phyloP scores from a whole-genome alignment of 2,888 invertebrate genomes.

The Callyntrura sp. region DNA sequence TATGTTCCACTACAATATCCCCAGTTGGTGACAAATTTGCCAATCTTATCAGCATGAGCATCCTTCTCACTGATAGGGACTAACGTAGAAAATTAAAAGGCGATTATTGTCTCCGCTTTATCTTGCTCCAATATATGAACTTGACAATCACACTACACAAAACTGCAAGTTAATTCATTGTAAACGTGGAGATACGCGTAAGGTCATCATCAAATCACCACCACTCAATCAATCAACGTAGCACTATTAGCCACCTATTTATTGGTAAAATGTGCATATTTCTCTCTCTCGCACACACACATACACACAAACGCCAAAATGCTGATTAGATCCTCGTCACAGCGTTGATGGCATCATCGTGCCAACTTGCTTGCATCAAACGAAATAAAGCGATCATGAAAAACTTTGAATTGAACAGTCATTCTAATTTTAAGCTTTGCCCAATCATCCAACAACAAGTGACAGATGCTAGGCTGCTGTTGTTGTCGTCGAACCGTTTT shows the following conservation, averaged over 20 bases:
- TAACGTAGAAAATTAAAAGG: background rate
- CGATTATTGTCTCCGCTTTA: background rate
- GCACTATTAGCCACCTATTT: background rate
- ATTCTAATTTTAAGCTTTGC: too few species aligned
- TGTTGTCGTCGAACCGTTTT: too few species aligned
- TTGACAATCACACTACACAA: conserved; percentile 8
- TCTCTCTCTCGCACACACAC: too few species aligned
- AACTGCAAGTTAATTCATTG: background rate
- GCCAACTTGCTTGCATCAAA: background rate
- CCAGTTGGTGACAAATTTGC: too few species aligned
- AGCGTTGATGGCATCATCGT: background rate
- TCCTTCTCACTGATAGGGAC: background rate
- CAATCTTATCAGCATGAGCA: too few species aligned
- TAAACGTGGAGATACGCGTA: background rate
- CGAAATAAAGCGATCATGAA: conserved; percentile 8
- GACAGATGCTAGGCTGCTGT: too few species aligned
- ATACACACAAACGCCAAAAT: background rate
- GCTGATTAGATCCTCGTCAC: background rate
- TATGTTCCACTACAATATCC: too few species aligned
- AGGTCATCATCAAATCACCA: too few species aligned
- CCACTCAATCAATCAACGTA: conserved; percentile 7
- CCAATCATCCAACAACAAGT: too few species aligned
- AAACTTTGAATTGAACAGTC: background rate
- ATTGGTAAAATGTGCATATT: too few species aligned
- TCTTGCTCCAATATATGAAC: conserved; percentile 21